Evolutionary conservation across 2,797 vertebrate genomes (phyloP).

Genomic region (Scyliorhinus canicula): DNA sequence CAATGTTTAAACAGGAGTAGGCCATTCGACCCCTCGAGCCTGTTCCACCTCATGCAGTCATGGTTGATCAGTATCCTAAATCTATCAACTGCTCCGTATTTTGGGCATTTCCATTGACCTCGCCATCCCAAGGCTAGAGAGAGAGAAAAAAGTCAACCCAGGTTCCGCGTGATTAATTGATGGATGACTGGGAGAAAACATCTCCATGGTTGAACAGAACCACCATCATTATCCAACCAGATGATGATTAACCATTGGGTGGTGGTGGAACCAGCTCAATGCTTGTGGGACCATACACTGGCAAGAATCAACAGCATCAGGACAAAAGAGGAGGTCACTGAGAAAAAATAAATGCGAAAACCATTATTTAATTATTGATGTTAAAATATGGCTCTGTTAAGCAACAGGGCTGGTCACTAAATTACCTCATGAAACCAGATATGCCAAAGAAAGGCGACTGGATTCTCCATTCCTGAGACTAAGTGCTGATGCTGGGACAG

Average conservation of each 20-base stretch:
- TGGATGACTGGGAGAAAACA: not conserved
- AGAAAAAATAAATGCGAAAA: no score
- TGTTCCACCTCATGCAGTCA: no score
- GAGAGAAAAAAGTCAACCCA: not conserved
- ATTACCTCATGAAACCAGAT: no score
- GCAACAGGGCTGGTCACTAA: no score
- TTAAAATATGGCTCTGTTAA: not conserved
- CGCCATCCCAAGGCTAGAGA: not conserved
- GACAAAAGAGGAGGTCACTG: not conserved
- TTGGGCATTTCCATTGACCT: not conserved
- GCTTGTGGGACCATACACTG: no score
- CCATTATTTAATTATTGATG: not conserved
- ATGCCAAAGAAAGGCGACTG: no score
- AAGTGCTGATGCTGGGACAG: no score
- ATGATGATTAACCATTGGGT: not conserved
- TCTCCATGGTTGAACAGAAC: not conserved
- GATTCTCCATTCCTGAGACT: no score
- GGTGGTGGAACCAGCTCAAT: not conserved
- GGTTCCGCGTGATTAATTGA: not conserved
- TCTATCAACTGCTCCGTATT: not conserved
- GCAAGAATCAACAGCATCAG: not conserved
- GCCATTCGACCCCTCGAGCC: no score
- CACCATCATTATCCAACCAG: not conserved
- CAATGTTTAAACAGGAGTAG: no score
- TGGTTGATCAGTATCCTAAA: not conserved